Conservation (phyloP, 30 jellyfish, hydroid and myxozoan genomes). For the Turritopsis dohrnii region DNA sequence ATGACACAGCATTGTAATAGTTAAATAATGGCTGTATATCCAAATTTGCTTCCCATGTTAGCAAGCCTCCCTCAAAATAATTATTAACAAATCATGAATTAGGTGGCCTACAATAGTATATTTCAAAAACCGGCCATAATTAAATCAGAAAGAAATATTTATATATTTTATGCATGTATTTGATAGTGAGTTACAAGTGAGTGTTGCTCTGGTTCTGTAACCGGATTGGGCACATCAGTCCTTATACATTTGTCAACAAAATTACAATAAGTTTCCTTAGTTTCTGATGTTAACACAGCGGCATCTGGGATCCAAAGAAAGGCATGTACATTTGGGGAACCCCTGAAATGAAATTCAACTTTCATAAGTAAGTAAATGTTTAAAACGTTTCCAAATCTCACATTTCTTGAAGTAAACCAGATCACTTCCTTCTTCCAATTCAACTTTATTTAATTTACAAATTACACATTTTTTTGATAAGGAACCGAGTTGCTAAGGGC, state of each 20-base stretch:
- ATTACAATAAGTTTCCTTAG: not conserved
- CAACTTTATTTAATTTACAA: not conserved
- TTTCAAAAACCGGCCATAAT: not conserved
- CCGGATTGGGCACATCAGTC: not conserved
- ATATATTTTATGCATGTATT: not conserved
- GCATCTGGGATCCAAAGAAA: not conserved
- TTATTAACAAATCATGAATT: conserved; percentile 14
- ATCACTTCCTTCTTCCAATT: not conserved
- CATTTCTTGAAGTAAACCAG: not conserved
- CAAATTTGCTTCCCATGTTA: conserved; percentile 16
- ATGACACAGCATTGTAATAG: not conserved
- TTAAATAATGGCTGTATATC: conserved; percentile 9
- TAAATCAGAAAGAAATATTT: not conserved
- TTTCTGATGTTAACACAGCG: not conserved
- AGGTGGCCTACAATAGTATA: conserved; percentile 7
- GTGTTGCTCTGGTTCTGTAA: not conserved
- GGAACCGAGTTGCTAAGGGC: no score
- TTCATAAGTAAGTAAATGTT: not conserved
- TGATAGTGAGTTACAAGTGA: not conserved
- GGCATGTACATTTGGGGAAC: not conserved
- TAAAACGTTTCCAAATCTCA: not conserved
- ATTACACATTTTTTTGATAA: no score
- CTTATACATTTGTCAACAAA: conserved; percentile 7
- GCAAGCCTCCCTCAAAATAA: conserved; percentile 19
- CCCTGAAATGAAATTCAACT: conserved; percentile 3